Evolutionary conservation across 2,113 vertebrate species (phyloP), one percentile per base, ranked within the genome.

Genomic region (Mola mola): DNA sequence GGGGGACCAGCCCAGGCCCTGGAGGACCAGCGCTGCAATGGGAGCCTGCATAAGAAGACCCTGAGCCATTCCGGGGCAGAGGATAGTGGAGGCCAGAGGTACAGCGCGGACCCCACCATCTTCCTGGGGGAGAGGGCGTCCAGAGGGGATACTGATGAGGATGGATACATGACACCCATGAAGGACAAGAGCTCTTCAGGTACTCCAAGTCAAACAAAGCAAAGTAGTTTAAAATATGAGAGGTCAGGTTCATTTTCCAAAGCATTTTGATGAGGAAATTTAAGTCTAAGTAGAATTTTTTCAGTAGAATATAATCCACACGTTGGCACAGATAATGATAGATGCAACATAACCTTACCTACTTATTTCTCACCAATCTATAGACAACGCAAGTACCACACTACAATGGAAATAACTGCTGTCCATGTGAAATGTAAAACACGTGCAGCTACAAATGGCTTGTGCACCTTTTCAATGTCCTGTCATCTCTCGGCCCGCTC

Each of bases 111-210:
- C 71, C 96, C 96, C 61, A 98, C 97, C 0, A 92, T 94, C 61
- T 96, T 96, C 76, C 87, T 95, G 5, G 91, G 93, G 0, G 96
- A 98, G 47, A 91, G 94, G 17, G 89, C 68, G 0, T 64, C 91
- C 37, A 88, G 93, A 29, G 94, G 91, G 21, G 93, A 94, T 57
- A 89, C 93, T 22, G 94, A 96, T 17, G 95, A 96, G 83, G 96
- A 98, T 0, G 95, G 94, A 6, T 98, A 98, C 87, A 95, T 97
- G 94, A 96, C 93, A 0, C 94, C 96, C 0, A 97, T 95, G 94
- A 91, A 95, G 81, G 95, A 97, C 86, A 98, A 95, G 65, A 83
- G 88, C 60, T 95, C 95, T 69, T 94, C 95, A 94, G 96, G 97
- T 97, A 94, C 33, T 55, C 5, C 0, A n/a, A 51, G 15, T 4